Percentiles rank a stretch among this genome's conserved stretches.
phyloP scores from a whole-genome alignment of 1,140 invertebrate species.

The Ceratoteleas bidentatus region DNA sequence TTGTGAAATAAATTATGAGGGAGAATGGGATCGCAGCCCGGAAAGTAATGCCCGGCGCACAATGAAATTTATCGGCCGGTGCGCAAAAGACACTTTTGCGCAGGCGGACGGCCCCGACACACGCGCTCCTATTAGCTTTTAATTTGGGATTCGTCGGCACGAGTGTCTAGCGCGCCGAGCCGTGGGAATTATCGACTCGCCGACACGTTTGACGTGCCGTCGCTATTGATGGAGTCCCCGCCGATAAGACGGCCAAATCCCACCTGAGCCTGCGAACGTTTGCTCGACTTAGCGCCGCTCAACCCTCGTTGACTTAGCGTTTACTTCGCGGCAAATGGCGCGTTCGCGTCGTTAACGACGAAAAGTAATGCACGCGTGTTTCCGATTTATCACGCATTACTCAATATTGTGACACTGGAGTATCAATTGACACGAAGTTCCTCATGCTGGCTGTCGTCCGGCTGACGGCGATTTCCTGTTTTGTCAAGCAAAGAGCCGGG shows the following conservation, averaged over 20 bases:
- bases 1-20: constrained; percentile 60
- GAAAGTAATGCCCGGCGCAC: constrained; percentile 38
- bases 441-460: constrained; percentile 43
- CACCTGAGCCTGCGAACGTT: constrained; percentile 28
- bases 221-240: constrained; percentile 12
- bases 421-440: constrained; percentile 49
- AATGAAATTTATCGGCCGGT: constrained; percentile 50
- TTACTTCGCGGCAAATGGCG: constrained; percentile 10
- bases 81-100: constrained; percentile 10
- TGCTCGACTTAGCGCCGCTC: constrained; percentile 35
- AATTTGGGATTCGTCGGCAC: constrained; percentile 42
- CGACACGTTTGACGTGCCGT: constrained; percentile 14
- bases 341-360: constrained; percentile 5
- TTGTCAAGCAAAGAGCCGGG: constrained; percentile 51
- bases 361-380: not conserved
- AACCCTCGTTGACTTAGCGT: constrained; percentile 25
- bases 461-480: constrained; percentile 62
- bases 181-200: constrained; percentile 55
- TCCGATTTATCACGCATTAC: not conserved
- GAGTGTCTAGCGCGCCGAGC: constrained; percentile 16
- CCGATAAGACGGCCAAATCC: constrained; percentile 33
- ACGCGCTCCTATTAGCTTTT: constrained; percentile 32
- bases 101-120: constrained; percentile 8
- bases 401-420: constrained; percentile 56
- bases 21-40: constrained; percentile 56